A percentile compares a stretch with the other conserved stretches of the same genome.
phyloP scores from a whole-genome alignment of 1,140 invertebrate species.

The Anagrus nilaparvatae region DNA sequence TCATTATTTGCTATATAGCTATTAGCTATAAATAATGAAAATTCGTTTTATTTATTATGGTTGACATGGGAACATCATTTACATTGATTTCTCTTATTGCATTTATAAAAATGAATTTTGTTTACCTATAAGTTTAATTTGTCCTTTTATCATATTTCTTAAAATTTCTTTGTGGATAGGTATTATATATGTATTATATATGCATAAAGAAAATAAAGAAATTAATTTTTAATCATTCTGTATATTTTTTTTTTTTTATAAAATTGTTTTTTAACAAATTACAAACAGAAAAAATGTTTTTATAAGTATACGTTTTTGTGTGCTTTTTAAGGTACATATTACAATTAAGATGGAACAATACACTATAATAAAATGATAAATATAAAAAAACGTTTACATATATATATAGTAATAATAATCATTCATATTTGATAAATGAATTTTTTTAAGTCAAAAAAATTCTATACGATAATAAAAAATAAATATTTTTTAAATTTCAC shows the following conservation, averaged over 20 bases:
- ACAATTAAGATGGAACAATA: constrained; percentile 18
- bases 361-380: constrained; percentile 19
- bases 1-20: constrained; percentile 42
- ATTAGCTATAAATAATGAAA: constrained; percentile 20
- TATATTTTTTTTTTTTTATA: too few relatives aligned
- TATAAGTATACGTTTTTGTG: constrained; percentile 20
- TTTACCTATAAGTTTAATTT: too few relatives aligned
- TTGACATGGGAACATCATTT: constrained; percentile 1
- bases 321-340: constrained; percentile 19
- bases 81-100: too few relatives aligned
- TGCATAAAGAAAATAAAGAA: too few relatives aligned
- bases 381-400: constrained; percentile 14
- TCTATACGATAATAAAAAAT: too few relatives aligned
- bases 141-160: too few relatives aligned
- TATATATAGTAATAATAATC: constrained; percentile 2
- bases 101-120: too few relatives aligned
- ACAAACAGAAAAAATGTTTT: constrained; percentile 25
- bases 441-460: too few relatives aligned
- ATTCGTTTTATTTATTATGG: neutral
- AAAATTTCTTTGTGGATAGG: too few relatives aligned
- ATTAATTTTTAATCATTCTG: too few relatives aligned
- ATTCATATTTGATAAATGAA: constrained; percentile 14
- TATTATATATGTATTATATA: too few relatives aligned
- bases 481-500: too few relatives aligned
- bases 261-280: constrained; percentile 33